These are phyloP conservation scores for Andrena bicolor DNA, from an alignment of 2,888 invertebrate species.

Conservation along the genomic window DNA sequence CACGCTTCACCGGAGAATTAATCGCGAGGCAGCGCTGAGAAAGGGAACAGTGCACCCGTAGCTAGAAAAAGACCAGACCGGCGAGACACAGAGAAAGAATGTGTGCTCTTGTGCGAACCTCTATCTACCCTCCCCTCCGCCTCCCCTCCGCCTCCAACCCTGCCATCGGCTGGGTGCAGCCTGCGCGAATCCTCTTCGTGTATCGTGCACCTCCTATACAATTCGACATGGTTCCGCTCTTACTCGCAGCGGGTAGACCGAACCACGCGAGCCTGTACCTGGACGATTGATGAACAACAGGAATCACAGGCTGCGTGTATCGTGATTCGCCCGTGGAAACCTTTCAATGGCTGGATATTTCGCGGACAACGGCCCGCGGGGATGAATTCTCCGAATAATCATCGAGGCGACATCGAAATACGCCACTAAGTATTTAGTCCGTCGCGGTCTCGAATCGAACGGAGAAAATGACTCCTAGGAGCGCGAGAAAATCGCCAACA, in stretches of 20 bases:
- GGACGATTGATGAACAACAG: conserved; percentile 1
- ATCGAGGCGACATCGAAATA: too few relatives aligned
- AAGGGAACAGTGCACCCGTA: conserved; percentile 19
- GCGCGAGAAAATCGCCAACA: not conserved
- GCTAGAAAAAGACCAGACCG: conserved; percentile 19
- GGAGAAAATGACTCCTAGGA: not conserved
- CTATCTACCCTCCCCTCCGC: not conserved
- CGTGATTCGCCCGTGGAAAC: not conserved
- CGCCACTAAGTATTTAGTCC: too few relatives aligned
- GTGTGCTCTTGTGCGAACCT: not conserved
- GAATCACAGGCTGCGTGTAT: not conserved
- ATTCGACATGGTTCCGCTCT: conserved; percentile 59
- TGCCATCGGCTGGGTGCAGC: conserved; percentile 7
- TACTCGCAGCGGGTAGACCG: conserved; percentile 8
- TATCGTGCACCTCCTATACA: conserved; percentile 46
- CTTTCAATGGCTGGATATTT: not conserved
- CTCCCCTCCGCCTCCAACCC: too few relatives aligned
- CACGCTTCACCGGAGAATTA: conserved; percentile 55
- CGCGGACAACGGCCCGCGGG: not conserved
- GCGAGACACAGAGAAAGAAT: conserved; percentile 13
- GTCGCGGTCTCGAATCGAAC: not conserved
- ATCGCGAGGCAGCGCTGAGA: conserved; percentile 45
- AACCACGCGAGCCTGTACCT: not conserved
- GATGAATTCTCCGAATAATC: not conserved
- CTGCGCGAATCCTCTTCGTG: conserved; percentile 13